Evolutionary conservation across 2,888 invertebrate species (phyloP).

Genomic region (Balanococcus diminutus): DNA sequence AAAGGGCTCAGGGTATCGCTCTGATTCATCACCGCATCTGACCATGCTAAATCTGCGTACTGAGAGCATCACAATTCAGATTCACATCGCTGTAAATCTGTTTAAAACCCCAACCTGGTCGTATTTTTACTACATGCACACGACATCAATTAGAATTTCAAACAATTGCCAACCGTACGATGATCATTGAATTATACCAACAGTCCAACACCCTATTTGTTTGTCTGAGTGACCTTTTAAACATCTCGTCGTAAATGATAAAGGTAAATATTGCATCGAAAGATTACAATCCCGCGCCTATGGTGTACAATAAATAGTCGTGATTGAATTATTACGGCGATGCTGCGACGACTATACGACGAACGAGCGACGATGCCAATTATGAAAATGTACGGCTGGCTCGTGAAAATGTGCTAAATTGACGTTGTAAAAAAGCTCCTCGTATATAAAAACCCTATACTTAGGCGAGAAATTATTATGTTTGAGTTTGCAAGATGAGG

Average conservation of each 20-base stretch:
- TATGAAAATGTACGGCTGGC: neutral
- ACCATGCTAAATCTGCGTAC: no score
- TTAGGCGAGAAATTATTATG: neutral
- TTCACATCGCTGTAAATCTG: neutral
- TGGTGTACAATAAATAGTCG: neutral
- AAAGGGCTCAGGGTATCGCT: neutral
- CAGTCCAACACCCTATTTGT: neutral
- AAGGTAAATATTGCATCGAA: neutral
- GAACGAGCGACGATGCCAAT: neutral
- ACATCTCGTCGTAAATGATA: neutral
- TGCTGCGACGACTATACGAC: neutral
- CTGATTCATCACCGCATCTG: neutral
- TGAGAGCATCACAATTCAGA: no score
- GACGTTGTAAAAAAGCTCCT: neutral
- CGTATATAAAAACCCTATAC: neutral
- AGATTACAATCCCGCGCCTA: neutral
- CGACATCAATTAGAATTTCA: constrained; percentile 11
- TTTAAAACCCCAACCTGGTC: neutral
- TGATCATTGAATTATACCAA: neutral
- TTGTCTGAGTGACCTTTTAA: neutral
- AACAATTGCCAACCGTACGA: neutral
- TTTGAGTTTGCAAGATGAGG: neutral
- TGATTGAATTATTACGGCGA: constrained; percentile 7
- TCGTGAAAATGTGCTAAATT: constrained; percentile 9
- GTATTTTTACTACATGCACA: neutral